Conservation (phyloP, 37 sponge, comb jelly and placozoan genomes). For the Theonella swinhoei region DNA sequence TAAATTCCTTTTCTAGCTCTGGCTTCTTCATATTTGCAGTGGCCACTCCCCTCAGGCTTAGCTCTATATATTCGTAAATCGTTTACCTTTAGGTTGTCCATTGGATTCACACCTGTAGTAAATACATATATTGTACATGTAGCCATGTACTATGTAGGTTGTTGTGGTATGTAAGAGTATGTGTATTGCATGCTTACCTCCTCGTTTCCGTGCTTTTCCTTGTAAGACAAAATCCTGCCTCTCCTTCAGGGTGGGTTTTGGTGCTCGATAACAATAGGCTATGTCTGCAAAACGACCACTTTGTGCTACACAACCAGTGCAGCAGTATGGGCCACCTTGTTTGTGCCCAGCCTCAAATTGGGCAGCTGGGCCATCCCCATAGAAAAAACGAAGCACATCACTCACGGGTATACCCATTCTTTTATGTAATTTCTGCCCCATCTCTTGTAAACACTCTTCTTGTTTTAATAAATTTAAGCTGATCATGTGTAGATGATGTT, state of each 20-base stretch:
- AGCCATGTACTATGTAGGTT: too few species aligned
- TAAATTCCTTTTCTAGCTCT: constrained; percentile 6
- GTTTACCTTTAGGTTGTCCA: constrained; percentile 14
- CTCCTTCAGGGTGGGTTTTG: not conserved
- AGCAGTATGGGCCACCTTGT: constrained; percentile 17
- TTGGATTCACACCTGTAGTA: not conserved
- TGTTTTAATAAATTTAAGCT: not conserved
- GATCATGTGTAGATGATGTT: constrained; percentile 2
- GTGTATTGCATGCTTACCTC: not conserved
- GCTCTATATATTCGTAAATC: constrained; percentile 27
- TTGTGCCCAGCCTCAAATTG: constrained; percentile 38
- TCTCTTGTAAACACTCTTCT: constrained; percentile 3
- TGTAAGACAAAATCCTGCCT: constrained; percentile 9
- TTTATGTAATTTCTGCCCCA: not conserved
- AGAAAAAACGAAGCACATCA: constrained; percentile 29
- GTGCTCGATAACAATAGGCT: constrained; percentile 7
- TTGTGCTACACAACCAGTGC: constrained; percentile 27
- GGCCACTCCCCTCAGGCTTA: not conserved
- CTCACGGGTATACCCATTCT: not conserved
- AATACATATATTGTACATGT: too few species aligned
- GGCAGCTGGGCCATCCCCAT: constrained; percentile 40
- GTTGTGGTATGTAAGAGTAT: not conserved
- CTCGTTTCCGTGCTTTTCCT: constrained; percentile 1
- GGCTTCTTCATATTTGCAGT: constrained; percentile 4
- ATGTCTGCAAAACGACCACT: constrained; percentile 6